These are phyloP conservation scores for Panzeria rudis DNA, from an alignment of 2,888 invertebrate genomes.

Conservation along the genomic window DNA sequence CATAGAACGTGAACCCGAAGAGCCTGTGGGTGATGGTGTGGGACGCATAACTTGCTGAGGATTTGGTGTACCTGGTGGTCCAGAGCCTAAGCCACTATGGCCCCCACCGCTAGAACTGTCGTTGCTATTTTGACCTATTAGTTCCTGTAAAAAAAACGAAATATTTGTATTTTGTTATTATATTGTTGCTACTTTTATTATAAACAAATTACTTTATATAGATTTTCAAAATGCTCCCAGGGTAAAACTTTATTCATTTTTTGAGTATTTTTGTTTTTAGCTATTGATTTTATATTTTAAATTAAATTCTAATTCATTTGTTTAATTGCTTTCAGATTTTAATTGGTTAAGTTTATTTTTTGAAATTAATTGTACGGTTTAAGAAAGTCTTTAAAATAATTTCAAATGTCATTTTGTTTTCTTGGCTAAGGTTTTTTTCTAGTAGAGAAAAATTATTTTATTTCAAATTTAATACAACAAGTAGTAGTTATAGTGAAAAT, in stretches of 20 bases:
- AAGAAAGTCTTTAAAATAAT: slow-evolving; percentile 52
- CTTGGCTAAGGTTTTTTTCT: slow-evolving; percentile 55
- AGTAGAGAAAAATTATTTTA: slow-evolving; percentile 37
- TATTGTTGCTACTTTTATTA: neutral
- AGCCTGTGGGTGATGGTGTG: slow-evolving; percentile 96
- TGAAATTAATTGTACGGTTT: slow-evolving; percentile 11
- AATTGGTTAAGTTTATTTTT: slow-evolving; percentile 11
- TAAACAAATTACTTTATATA: slow-evolving; percentile 74
- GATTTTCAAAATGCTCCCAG: slow-evolving; percentile 76
- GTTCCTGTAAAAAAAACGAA: slow-evolving; percentile 86
- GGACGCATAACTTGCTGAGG: slow-evolving; percentile 93
- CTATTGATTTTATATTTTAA: slow-evolving; percentile 41
- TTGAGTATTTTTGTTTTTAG: slow-evolving; percentile 46
- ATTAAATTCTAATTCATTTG: slow-evolving; percentile 33
- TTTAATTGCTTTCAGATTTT: slow-evolving; percentile 44
- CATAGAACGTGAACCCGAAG: slow-evolving; percentile 97
- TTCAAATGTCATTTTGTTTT: slow-evolving; percentile 69
- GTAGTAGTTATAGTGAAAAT: slow-evolving; percentile 49
- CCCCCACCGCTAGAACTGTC: slow-evolving; percentile 91
- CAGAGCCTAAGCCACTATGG: slow-evolving; percentile 87
- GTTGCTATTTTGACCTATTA: slow-evolving; percentile 94
- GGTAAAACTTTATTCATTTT: slow-evolving; percentile 75
- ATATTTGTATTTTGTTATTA: neutral
- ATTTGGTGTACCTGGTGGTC: slow-evolving; percentile 86
- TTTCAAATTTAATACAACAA: slow-evolving; percentile 57